Evolutionary conservation across 53 echinoderm and acorn worm genomes (phyloP).

Genomic region (Crossaster papposus): DNA sequence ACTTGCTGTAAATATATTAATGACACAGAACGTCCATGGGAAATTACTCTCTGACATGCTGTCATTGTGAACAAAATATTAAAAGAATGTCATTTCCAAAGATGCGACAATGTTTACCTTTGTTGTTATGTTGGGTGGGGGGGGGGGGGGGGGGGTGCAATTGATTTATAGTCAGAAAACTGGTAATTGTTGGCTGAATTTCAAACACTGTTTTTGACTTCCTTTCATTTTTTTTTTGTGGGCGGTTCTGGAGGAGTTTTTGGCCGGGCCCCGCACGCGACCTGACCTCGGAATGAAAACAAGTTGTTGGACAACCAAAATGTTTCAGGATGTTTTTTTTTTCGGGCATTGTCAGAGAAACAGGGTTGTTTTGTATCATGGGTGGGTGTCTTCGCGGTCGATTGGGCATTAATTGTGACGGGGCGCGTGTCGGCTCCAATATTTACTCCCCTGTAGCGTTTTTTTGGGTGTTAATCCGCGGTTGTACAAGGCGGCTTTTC

Average conservation of each 20-base stretch:
- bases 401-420: constrained; percentile 22
- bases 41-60: no score
- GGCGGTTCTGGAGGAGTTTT: neutral
- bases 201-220: neutral
- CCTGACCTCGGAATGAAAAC: neutral
- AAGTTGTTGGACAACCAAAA: neutral
- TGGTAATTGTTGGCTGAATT: neutral
- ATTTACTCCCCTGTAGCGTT: constrained; percentile 17
- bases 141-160: no score
- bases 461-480: neutral
- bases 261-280: neutral
- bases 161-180: neutral
- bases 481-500: constrained; percentile 40
- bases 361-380: neutral
- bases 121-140: no score
- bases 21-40: no score
- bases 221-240: neutral
- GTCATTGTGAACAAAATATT: no score
- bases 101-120: no score
- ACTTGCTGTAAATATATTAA: no score
- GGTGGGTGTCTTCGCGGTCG: constrained; percentile 15
- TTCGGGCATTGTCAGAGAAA: neutral
- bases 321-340: neutral
- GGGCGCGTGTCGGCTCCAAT: constrained; percentile 14
- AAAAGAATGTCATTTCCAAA: no score